A percentile compares a stretch with the other conserved stretches of the same genome.
These are phyloP conservation scores for Neotragus pygmaeus DNA, from an alignment of 2,113 vertebrate species.

Conservation along the genomic window DNA sequence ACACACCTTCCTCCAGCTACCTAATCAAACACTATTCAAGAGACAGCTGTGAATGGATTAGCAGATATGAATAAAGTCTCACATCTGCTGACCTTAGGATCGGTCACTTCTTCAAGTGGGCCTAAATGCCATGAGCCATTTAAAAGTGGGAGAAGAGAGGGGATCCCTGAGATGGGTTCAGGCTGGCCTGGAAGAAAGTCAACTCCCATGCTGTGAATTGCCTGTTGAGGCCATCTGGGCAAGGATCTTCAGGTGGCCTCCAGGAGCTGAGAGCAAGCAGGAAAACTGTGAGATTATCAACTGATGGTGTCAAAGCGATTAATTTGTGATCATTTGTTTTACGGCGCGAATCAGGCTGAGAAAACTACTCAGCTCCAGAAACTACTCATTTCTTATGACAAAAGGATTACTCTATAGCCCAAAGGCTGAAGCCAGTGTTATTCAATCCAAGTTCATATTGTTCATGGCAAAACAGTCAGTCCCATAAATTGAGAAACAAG, in stretches of 20 bases:
- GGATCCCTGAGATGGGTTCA: neutral
- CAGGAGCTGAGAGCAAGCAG: neutral
- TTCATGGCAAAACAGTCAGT: neutral
- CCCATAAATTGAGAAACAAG: neutral
- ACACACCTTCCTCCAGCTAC: neutral
- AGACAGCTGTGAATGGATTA: neutral
- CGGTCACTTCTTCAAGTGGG: neutral
- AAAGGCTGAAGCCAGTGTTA: neutral
- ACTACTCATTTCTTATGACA: neutral
- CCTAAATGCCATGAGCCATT: neutral
- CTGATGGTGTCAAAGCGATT: neutral
- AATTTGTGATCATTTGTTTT: neutral
- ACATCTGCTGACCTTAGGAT: neutral
- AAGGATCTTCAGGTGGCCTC: neutral
- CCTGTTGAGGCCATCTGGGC: no score
- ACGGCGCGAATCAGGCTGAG: neutral
- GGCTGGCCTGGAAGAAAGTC: neutral
- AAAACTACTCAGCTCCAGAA: neutral
- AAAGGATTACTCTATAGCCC: no score
- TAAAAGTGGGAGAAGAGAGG: neutral
- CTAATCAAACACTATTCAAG: neutral
- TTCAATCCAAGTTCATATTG: neutral
- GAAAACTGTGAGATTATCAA: neutral
- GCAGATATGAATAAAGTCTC: neutral
- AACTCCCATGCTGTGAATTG: neutral